Base-by-base conservation (phyloP, 2,888 invertebrate species). In the Acholoe squamosa region DNA sequence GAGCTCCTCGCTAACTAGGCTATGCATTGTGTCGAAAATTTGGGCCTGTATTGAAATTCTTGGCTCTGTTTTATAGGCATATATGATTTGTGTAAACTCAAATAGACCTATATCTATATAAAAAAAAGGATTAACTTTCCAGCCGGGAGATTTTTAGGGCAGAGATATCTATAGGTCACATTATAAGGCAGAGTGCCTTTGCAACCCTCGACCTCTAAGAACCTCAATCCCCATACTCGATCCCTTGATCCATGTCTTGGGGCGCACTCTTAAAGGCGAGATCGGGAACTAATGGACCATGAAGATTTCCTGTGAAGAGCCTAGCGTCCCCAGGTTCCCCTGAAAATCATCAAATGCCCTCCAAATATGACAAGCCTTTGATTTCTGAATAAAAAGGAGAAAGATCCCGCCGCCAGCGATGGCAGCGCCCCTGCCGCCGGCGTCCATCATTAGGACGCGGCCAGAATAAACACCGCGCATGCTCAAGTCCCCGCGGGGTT, bases 281-380 rank as follows among this genome's bases (percentile, higher is more conserved):
- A 84, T 84, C 84, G 28, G 16, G 84, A 84, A 84, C 34, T 84
- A 84, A 84, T 84, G 84, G 84, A 84, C 43, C 84, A 51, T 84
- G 84, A 51, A 84, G 84, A 84, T 51, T 84, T 84, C 84, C 84
- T 84, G 84, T 84, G 33, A 43, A 51, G 84, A 84, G 43, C 25
- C 84, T 5, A 1, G 1, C 5, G 31, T 22, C n/a, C 34, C 84
- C 22, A 43, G 34, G 34, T n/a, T 5, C 51, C 51, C 34, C 34
- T 22, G 34, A 34, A 43, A 43, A 43, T 43, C 43, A 43, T 43
- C 43, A 43, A 22, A 84, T 22, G 84, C 84, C 84, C 84, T 25
- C 43, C 43, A 84, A 84, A 84, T 43, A 84, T 22, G 84, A 22
- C 84, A 43, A 51, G 34, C 84, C 84, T 84, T 84, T 84, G 84